Evolutionary conservation across 2,113 vertebrate species (phyloP).

Genomic region (Notothenia rossii): DNA sequence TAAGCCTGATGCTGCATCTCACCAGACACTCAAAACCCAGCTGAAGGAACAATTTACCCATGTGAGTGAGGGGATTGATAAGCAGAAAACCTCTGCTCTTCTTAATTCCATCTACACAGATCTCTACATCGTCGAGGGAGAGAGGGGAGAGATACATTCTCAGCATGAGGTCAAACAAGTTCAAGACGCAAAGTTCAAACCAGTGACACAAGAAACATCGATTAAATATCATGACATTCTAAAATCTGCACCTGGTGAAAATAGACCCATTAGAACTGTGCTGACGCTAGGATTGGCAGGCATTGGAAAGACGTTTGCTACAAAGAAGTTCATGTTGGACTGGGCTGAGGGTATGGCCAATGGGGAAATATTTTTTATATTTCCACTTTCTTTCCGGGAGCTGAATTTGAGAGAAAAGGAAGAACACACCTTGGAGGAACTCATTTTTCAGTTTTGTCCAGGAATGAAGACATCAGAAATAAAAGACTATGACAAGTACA

Average conservation of each 20-base stretch:
- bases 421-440: background rate
- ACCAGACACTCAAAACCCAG: conserved; percentile 26
- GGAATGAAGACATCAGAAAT: conserved; percentile 65
- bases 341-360: conserved; percentile 44
- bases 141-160: conserved; percentile 20
- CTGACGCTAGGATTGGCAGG: conserved; percentile 64
- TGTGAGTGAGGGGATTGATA: conserved; percentile 48
- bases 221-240: conserved; percentile 63
- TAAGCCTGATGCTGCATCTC: conserved; percentile 3
- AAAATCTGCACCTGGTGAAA: background rate
- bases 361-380: background rate
- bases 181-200: conserved; percentile 28
- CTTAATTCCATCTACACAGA: conserved; percentile 60
- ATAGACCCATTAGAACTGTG: conserved; percentile 16
- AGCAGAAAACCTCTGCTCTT: conserved; percentile 19
- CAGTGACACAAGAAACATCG: conserved; percentile 24
- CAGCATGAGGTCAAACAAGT: background rate
- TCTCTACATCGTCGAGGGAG: conserved; percentile 55
- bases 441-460: conserved; percentile 37
- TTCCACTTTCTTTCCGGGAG: conserved; percentile 57
- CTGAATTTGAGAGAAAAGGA: conserved; percentile 47
- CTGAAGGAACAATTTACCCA: conserved; percentile 21
- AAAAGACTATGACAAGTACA: conserved; percentile 8
- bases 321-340: conserved; percentile 67
- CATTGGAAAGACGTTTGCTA: conserved; percentile 59